Base-by-base conservation (phyloP, 2,797 vertebrate genomes). In the Cercopithecus neglectus region DNA sequence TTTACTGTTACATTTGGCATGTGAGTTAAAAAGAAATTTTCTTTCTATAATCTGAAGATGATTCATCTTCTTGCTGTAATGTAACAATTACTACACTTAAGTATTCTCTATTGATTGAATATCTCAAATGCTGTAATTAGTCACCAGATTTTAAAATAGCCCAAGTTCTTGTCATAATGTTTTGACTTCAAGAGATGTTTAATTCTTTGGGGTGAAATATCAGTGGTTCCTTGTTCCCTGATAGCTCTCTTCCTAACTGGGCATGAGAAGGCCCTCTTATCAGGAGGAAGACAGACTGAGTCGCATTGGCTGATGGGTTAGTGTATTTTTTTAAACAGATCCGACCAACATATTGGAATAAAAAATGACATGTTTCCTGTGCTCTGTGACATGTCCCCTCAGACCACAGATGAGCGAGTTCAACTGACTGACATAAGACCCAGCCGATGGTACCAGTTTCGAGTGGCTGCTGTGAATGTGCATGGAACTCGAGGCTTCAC, bases 381-480 rank as follows among this genome's bases (percentile, higher is more conserved):
- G 33, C 92, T 30, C n/a, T 92, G 30, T 95, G 78, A 8, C n/a
- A 0, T 96, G 94, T 97, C 82, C 85, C 89, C 13, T 91, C 99
- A 99, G 99, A 99, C 99, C 55, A 99, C 99, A 6, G 99, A 99
- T 0, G 99, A 99, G 98, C 99, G 99, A 0, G 96, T 99, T 72
- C 99, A 99, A 97, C 98, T 99, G 98, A 98, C 83, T 0, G 99
- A 99, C 98, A 98, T 99, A 97, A 99, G 99, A 85, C 99, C 99
- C 10, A 99, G 99, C 99, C 98, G 99, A 96, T 99, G 99, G 99
- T 99, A 99, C 99, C 99, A 99, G 99, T 99, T 99, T 99, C 99
- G 99, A 1, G 99, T 99, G 98, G 99, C 99, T 0, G 99, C 99
- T 0, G 99, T 99, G 93, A 99, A 99, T 0, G 99, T 99, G 70